Base-by-base conservation (phyloP, 2,888 invertebrate species). In the Oligia latruncula region DNA sequence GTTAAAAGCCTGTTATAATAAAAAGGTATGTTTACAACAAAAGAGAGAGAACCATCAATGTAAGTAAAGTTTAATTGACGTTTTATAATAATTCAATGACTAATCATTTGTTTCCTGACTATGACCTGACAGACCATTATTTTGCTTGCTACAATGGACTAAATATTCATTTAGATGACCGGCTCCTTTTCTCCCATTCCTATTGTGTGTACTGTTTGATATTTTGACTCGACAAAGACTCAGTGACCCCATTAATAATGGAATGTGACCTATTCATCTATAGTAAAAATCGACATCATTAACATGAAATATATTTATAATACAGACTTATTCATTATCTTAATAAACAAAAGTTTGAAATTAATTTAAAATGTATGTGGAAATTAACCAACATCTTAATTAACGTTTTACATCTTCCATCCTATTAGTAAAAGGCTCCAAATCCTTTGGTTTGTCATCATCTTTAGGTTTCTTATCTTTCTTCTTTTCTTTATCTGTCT, bases 391-490 rank as follows among this genome's bases (percentile, higher is more conserved):
- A 58, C 17, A 20, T 60, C 6, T 35, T 66, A 71, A 49, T 46
- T 58, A 35, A 15, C 49, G 40, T 43, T n/a, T 62, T 68, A 40
- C 8, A 17, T 35, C 43, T 76, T 70, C 6, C 40, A 13, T 43
- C 60, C 73, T 65, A 49, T 86, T 83, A 4, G 64, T 83, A 29
- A 85, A 77, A 55, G 65, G 77, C 9, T 65, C 58, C 13, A 29
- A 13, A 66, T 29, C 65, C 20, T 68, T 49, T 2, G 58, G 15
- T 58, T 75, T 49, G 5, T 74, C 72, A 40, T 67, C 58, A 43
- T 76, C 74, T 62, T 80, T 58, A 23, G 46, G 11, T 62, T 70
- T 74, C 62, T 72, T 64, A 23, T 75, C 64, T 60, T 80, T 62
- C 23, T 74, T 60, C 15, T 67, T 67, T 64, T 2, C 35, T 60